Evolutionary conservation across 2,888 invertebrate species (phyloP).

Genomic region (Hyposoter dolosus): DNA sequence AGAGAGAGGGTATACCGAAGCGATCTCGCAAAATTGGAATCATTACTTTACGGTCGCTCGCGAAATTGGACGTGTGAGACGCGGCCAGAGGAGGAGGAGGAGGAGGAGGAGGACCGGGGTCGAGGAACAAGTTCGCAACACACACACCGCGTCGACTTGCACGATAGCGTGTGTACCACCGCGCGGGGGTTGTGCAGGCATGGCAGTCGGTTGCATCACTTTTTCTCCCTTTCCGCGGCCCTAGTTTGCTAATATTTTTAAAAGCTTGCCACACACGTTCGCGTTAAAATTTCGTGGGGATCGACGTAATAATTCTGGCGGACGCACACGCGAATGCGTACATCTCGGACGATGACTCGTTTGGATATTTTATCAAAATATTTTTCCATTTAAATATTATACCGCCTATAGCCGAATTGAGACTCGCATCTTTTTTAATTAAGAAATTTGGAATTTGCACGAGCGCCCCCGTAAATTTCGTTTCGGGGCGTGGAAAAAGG

Average conservation of each 20-base stretch:
- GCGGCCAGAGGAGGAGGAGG: slow-evolving; percentile 47
- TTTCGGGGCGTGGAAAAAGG: neutral
- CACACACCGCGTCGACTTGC: slow-evolving; percentile 14
- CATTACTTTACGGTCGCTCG: slow-evolving; percentile 82
- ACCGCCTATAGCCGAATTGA: neutral
- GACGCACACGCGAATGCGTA: neutral
- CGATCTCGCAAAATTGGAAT: slow-evolving; percentile 83
- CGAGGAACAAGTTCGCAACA: slow-evolving; percentile 62
- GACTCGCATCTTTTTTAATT: neutral
- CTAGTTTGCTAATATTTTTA: slow-evolving; percentile 66
- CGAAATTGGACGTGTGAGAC: slow-evolving; percentile 79
- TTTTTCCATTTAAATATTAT: neutral
- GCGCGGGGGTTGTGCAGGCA: slow-evolving; percentile 54
- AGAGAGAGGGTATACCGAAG: slow-evolving; percentile 69
- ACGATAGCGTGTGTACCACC: slow-evolving; percentile 40
- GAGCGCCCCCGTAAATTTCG: neutral
- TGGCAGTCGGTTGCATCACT: slow-evolving; percentile 29
- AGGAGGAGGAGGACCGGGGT: slow-evolving; percentile 11
- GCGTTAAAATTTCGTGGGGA: slow-evolving; percentile 37
- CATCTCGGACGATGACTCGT: neutral
- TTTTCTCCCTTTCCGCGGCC: slow-evolving; percentile 6
- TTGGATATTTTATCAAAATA: neutral
- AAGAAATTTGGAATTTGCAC: neutral
- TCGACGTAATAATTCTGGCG: slow-evolving; percentile 15
- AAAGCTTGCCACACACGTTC: slow-evolving; percentile 56